phyloP scores from a whole-genome alignment of 35 echinoderm and acorn worm species.

The Apostichopus parvimensis region DNA sequence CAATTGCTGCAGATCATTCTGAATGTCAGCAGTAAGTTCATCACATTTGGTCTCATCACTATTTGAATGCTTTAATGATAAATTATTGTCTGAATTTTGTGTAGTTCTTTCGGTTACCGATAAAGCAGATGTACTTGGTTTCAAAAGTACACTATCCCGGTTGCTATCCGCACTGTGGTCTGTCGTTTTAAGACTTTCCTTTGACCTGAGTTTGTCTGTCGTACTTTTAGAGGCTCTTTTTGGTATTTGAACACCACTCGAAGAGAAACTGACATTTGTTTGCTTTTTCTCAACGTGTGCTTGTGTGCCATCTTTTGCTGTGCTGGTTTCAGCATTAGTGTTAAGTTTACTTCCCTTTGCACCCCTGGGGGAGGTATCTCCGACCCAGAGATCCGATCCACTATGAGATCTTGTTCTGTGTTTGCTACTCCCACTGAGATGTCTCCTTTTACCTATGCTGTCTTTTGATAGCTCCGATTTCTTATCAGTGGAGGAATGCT shows the following conservation, averaged over 20 bases:
- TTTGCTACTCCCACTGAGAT: neutral
- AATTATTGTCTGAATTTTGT: conserved; percentile 8
- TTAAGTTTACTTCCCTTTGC: neutral
- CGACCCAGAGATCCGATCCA: neutral
- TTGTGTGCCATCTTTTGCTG: neutral
- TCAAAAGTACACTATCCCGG: neutral
- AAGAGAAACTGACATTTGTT: neutral
- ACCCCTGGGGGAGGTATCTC: neutral
- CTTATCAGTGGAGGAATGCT: conserved; percentile 7
- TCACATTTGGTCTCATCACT: neutral
- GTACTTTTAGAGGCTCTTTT: neutral
- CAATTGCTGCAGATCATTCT: neutral
- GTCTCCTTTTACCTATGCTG: neutral
- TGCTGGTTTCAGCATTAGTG: neutral
- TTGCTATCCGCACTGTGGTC: neutral
- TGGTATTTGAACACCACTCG: neutral
- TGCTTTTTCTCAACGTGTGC: neutral
- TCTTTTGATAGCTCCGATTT: conserved; percentile 15
- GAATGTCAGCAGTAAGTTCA: neutral
- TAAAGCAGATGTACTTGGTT: neutral
- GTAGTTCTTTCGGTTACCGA: neutral
- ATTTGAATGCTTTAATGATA: conserved; percentile 8
- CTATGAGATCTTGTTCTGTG: neutral
- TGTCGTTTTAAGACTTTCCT: neutral
- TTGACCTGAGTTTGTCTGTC: neutral